Conservation (phyloP, 2,113 vertebrate species). For the Mustela lutreola region DNA sequence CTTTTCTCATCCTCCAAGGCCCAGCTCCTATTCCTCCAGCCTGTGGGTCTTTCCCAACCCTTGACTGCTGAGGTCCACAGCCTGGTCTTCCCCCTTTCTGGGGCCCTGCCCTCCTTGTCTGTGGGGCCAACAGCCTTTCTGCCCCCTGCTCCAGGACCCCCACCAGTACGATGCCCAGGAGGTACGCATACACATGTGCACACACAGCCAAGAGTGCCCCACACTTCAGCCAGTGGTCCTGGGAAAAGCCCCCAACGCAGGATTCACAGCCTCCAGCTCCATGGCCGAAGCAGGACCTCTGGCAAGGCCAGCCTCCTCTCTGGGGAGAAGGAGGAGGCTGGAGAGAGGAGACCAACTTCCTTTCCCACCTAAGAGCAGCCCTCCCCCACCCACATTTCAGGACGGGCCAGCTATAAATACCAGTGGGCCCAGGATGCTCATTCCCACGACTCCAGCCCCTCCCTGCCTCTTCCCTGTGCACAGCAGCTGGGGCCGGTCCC, state of each 20-base stretch:
- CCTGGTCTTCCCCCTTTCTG: background rate
- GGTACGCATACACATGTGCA: fast-evolving
- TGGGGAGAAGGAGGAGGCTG: constrained; percentile 44
- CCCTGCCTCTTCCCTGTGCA: background rate
- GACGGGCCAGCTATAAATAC: constrained; percentile 79
- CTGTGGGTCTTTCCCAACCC: background rate
- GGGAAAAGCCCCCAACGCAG: background rate
- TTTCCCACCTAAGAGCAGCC: constrained; percentile 78
- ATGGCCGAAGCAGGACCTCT: background rate
- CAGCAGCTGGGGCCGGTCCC: background rate
- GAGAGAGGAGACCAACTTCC: constrained; percentile 72
- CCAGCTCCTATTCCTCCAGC: background rate
- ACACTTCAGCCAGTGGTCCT: background rate
- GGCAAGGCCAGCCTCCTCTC: constrained; percentile 23
- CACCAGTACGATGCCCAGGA: background rate
- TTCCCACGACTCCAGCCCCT: constrained; percentile 69
- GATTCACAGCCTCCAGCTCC: background rate
- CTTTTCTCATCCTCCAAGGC: background rate
- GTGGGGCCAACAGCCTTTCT: background rate
- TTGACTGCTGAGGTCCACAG: background rate
- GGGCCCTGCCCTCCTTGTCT: background rate
- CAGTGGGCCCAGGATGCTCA: constrained; percentile 55
- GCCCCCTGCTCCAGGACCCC: background rate
- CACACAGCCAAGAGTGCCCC: background rate
- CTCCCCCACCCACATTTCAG: constrained; percentile 23